phyloP scores from a whole-genome alignment of 64 coral and sea anemone genomes.

The Catalaphyllia jardinei region DNA sequence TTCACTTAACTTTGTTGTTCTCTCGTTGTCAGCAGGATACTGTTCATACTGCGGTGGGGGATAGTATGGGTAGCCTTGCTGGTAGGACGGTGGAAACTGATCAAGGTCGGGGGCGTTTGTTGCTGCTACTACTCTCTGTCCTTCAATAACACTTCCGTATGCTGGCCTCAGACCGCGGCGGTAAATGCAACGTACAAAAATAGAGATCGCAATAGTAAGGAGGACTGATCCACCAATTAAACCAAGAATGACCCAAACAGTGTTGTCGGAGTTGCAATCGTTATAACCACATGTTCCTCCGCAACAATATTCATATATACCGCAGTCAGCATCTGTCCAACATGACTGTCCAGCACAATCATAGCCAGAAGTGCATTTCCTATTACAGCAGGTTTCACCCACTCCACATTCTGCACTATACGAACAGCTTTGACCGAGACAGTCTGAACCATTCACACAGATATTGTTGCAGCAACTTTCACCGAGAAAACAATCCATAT shows the following conservation, averaged over 20 bases:
- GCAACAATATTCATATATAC: background rate
- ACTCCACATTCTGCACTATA: background rate
- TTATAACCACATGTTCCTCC: background rate
- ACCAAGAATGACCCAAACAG: background rate
- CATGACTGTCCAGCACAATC: background rate
- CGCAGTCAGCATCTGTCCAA: background rate
- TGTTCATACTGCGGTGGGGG: constrained; percentile 3
- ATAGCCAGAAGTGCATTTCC: background rate
- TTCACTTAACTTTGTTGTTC: background rate
- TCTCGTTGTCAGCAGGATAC: constrained; percentile 7
- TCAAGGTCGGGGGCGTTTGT: background rate
- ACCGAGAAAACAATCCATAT: background rate
- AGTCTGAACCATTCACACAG: background rate
- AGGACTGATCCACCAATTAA: background rate
- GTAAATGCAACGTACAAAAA: background rate
- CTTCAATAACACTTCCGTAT: background rate
- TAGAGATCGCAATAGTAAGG: background rate
- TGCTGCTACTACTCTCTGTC: background rate
- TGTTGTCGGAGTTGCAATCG: background rate
- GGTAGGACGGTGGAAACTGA: background rate
- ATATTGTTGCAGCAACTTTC: background rate
- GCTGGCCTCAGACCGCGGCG: background rate
- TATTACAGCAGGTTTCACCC: background rate
- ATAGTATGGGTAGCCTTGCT: background rate
- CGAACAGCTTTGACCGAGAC: background rate